A percentile compares a stretch with the other conserved stretches of the same genome.
Evolutionary conservation across 1,140 invertebrate genomes (phyloP).

Genomic region (Saxidomus purpurata): DNA sequence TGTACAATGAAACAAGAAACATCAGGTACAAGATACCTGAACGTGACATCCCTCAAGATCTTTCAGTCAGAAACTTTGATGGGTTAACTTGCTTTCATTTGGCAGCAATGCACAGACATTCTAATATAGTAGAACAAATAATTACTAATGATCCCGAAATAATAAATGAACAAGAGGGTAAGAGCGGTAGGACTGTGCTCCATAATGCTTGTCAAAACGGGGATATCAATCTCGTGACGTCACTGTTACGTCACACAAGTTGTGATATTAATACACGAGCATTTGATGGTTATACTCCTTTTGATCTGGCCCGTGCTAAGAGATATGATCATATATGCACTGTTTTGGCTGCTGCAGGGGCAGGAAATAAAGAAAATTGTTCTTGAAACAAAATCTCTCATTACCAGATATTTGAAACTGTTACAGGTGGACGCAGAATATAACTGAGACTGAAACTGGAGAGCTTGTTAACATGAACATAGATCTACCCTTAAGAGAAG

Average conservation of each 20-base stretch:
- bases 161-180: slow-evolving; percentile 88
- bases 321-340: neutral
- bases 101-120: slow-evolving; percentile 62
- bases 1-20: slow-evolving; percentile 67
- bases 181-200: slow-evolving; percentile 39
- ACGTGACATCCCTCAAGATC: slow-evolving; percentile 86
- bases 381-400: too few relatives aligned
- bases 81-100: slow-evolving; percentile 90
- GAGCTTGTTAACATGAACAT: too few relatives aligned
- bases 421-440: too few relatives aligned
- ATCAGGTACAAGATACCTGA: slow-evolving; percentile 76
- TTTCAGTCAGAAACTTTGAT: slow-evolving; percentile 92
- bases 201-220: slow-evolving; percentile 16
- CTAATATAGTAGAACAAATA: slow-evolving; percentile 61
- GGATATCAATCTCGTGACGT: neutral
- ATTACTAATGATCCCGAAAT: slow-evolving; percentile 87
- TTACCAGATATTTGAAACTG: too few relatives aligned
- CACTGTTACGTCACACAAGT: neutral
- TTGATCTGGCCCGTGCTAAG: slow-evolving; percentile 30
- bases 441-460: too few relatives aligned
- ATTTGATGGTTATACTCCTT: slow-evolving; percentile 46
- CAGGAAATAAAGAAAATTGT: too few relatives aligned
- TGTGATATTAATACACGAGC: slow-evolving; percentile 42
- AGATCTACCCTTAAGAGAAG: too few relatives aligned
- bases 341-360: slow-evolving; percentile 22